Conservation (phyloP, 2,797 vertebrate species). For the Pantherophis alleghaniensis region DNA sequence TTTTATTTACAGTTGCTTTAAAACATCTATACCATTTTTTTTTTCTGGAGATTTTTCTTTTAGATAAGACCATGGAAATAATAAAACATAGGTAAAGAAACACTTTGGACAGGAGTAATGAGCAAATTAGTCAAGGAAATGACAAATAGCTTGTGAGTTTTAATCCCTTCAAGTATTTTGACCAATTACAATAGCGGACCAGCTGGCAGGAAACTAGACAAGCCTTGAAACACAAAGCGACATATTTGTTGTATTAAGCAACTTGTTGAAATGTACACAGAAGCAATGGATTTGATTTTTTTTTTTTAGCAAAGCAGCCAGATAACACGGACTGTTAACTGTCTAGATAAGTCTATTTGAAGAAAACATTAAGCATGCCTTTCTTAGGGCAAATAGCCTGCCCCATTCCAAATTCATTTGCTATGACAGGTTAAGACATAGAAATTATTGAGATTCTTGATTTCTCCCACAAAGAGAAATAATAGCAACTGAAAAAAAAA, state of each 20-base stretch:
- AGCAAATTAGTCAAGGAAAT: not conserved
- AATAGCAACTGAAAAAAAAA: not conserved
- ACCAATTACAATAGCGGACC: constrained; percentile 3
- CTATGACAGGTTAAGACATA: not conserved
- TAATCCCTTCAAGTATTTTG: not conserved
- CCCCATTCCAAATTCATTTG: not conserved
- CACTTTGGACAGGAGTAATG: not conserved
- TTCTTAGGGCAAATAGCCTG: not conserved
- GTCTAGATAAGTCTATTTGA: not conserved
- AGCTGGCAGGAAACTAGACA: constrained; percentile 13
- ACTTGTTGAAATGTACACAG: constrained; percentile 14
- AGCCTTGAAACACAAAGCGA: not conserved
- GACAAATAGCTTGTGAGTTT: not conserved
- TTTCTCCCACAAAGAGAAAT: not conserved
- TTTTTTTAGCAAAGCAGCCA: not conserved
- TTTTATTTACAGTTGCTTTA: not conserved
- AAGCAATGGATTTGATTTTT: not conserved
- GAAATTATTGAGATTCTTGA: not conserved
- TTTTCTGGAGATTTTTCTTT: not conserved
- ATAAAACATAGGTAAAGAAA: not conserved
- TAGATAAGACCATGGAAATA: not conserved
- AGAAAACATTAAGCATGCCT: not conserved
- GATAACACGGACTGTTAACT: not conserved
- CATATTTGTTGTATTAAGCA: constrained; percentile 15
- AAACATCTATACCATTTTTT: not conserved